These are phyloP conservation scores for Ciona savignyi DNA, from an alignment of 23 tunicate species.

Conservation along the genomic window DNA sequence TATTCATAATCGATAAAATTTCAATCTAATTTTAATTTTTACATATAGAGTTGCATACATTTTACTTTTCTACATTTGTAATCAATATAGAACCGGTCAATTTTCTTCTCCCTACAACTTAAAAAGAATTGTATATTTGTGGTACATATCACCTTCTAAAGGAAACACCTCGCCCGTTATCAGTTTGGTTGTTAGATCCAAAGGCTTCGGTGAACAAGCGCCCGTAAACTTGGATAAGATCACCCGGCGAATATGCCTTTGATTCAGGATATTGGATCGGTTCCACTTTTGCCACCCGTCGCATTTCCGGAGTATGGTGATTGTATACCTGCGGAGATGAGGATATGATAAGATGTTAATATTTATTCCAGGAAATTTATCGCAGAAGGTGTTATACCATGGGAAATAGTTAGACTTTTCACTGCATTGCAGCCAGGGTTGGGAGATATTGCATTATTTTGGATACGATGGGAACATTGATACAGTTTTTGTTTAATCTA, in stretches of 20 bases:
- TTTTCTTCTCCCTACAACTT: too few species aligned
- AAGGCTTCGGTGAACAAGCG: slow-evolving; percentile 16
- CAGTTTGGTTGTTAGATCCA: slow-evolving; percentile 31
- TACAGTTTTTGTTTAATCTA: too few species aligned
- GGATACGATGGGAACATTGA: too few species aligned
- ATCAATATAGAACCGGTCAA: too few species aligned
- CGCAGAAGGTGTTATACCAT: neutral
- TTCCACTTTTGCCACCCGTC: slow-evolving; percentile 2
- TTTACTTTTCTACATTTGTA: too few species aligned
- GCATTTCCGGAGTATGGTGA: slow-evolving; percentile 19
- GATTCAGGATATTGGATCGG: slow-evolving; percentile 17
- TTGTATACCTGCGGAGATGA: slow-evolving; percentile 13
- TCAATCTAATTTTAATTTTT: too few species aligned
- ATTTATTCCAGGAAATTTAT: neutral
- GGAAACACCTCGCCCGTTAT: slow-evolving; percentile 1
- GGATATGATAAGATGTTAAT: neutral
- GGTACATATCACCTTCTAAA: slow-evolving; percentile 23
- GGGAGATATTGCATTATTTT: too few species aligned
- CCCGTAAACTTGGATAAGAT: slow-evolving; percentile 7
- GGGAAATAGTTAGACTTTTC: too few species aligned
- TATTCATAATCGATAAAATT: too few species aligned
- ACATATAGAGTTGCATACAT: too few species aligned
- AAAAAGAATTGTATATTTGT: too few species aligned
- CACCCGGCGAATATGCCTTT: slow-evolving; percentile 29
- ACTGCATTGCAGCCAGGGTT: neutral